Conservation (phyloP, 2,797 vertebrate genomes). For the Danio jaintianensis region DNA sequence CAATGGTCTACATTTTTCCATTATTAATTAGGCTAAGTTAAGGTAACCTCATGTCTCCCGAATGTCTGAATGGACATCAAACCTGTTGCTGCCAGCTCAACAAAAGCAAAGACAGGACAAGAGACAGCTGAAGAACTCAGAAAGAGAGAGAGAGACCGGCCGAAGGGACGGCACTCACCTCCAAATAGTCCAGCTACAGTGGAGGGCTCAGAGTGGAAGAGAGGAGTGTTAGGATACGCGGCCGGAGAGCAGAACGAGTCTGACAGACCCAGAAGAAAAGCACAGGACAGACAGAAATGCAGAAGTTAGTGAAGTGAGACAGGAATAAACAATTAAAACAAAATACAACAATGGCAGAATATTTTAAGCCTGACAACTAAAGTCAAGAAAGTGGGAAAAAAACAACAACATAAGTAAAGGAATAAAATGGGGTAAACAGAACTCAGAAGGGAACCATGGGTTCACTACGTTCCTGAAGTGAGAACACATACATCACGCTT, state of each 20-base stretch:
- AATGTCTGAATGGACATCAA: constrained; percentile 14
- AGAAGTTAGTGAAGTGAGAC: constrained; percentile 56
- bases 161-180: constrained; percentile 78
- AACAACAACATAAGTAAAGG: neutral
- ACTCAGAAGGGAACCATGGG: constrained; percentile 8
- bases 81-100: constrained; percentile 3
- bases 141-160: neutral
- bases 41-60: neutral
- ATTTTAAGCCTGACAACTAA: neutral
- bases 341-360: neutral
- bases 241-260: constrained; percentile 88
- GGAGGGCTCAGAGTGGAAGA: constrained; percentile 85
- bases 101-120: constrained; percentile 14
- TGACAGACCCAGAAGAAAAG: constrained; percentile 76
- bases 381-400: neutral
- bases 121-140: neutral
- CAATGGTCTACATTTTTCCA: neutral
- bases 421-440: neutral
- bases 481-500: constrained; percentile 58
- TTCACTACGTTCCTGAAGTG: constrained; percentile 54
- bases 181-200: constrained; percentile 88
- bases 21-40: neutral
- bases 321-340: constrained; percentile 65
- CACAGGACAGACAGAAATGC: constrained; percentile 65
- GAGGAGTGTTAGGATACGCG: constrained; percentile 83